Evolutionary conservation across 1,140 invertebrate genomes (phyloP), one percentile per base, ranked within the genome.

Genomic region (Argopecten irradians): DNA sequence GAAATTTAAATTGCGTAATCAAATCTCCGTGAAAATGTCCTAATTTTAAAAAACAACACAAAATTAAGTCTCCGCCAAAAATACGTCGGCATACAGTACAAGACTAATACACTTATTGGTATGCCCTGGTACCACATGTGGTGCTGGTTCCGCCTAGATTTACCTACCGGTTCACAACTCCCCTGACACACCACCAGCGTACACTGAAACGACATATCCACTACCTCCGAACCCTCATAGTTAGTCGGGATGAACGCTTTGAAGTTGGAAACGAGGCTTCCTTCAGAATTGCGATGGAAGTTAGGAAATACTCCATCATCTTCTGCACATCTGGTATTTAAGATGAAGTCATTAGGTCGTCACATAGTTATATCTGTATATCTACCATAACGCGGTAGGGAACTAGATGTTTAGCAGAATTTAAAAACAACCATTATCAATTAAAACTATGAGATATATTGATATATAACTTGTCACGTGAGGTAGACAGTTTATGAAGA

Each of bases 241-340:
- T 90, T 88, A 32, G 91, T 92, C 14, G 91, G 91, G n/a, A 85
- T 87, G 34, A 92, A 92, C 2, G 91, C 91, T 35, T 89, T 39
- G 32, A 92, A 92, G 16, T 55, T 83, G 19, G 90, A 87, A 32
- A 35, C 32, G 22, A 92, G 34, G 19, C 82, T 33, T 19, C 91
- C 91, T n/a, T 83, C 39, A 0, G 39, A 35, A 13, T 55, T 36
- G n/a, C 88, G 84, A 13, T 89, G 55, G 43, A 92, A 92, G 71
- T 92, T 90, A 39, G 91, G 90, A 84, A 92, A 92, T 14, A 92
- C 33, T 46, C 89, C 43, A n/a, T 82, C 71, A 84, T 92, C 91
- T 28, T 36, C n/a, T 7, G 91, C 83, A 83, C 91, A 92, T 39
- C 90, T 90, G 82, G 33, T 33, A 84, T 34, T 11, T 43, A 84